Percentiles rank a stretch among this genome's conserved stretches.
phyloP scores from a whole-genome alignment of 2,113 vertebrate species.

The Eudyptes chrysolophus region DNA sequence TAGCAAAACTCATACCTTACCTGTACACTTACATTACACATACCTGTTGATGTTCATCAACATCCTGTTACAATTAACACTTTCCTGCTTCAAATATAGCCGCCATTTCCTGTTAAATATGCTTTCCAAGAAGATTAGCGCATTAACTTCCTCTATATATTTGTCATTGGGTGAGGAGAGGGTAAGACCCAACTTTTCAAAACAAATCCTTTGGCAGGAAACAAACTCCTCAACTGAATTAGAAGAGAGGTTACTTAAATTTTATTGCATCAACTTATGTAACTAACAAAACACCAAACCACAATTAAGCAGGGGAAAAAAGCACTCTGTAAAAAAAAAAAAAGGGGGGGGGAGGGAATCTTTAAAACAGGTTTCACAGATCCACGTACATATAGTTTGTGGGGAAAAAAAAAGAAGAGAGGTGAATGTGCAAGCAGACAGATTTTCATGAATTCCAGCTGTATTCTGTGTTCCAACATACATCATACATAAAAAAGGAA shows the following conservation, averaged over 20 bases:
- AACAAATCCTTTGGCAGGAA: background rate
- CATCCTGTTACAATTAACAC: background rate
- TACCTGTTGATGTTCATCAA: too few relatives aligned
- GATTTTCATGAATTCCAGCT: background rate
- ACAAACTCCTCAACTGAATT: background rate
- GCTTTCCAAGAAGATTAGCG: background rate
- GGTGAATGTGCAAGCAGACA: background rate
- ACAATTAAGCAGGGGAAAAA: background rate
- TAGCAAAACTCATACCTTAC: background rate
- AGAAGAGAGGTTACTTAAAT: background rate
- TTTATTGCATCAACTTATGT: background rate
- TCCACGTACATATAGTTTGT: background rate
- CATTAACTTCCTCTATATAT: background rate
- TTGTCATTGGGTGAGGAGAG: background rate
- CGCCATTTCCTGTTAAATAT: background rate
- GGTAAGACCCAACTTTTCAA: background rate
- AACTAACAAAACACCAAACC: background rate
- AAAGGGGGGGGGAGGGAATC: accelerated
- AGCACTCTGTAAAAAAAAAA: background rate
- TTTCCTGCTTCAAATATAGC: background rate
- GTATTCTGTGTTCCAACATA: background rate
- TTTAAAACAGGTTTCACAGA: background rate
- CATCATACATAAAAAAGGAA: slow-evolving; percentile 5
- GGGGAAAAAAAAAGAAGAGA: background rate
- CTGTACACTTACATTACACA: too few relatives aligned